These are phyloP conservation scores for Pelochelys cantorii DNA, from an alignment of 2,797 vertebrate genomes.

Conservation along the genomic window DNA sequence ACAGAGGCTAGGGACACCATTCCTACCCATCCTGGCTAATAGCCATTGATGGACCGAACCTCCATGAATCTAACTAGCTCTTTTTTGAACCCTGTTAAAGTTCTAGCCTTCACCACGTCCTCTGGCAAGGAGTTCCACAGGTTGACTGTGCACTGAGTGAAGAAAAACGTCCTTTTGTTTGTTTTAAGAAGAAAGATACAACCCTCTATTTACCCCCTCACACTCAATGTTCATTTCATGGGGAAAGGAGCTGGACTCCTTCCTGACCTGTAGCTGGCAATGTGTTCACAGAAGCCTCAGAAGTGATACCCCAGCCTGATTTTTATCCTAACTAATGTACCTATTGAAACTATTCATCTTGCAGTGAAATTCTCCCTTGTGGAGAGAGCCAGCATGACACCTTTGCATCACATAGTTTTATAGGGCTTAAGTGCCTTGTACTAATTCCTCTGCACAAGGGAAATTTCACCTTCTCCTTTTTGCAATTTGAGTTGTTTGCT, in stretches of 20 bases:
- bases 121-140: too few species aligned
- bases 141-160: too few species aligned
- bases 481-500: not conserved
- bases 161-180: too few species aligned
- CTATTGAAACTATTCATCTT: not conserved
- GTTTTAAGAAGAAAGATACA: not conserved
- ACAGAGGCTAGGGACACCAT: too few species aligned
- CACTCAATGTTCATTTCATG: not conserved
- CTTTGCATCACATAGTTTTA: not conserved
- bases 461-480: not conserved
- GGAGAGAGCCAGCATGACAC: not conserved
- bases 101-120: too few species aligned
- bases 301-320: not conserved
- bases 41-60: too few species aligned
- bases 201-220: not conserved
- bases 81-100: too few species aligned
- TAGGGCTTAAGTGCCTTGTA: not conserved
- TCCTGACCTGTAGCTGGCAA: not conserved
- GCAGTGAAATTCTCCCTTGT: not conserved
- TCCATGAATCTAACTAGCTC: too few species aligned
- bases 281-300: not conserved
- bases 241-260: not conserved
- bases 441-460: not conserved
- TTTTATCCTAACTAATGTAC: not conserved
- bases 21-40: too few species aligned